Percentiles rank a stretch among this genome's conserved stretches.
Conservation (phyloP, 2,888 invertebrate species). For the Synergus umbraculus region DNA sequence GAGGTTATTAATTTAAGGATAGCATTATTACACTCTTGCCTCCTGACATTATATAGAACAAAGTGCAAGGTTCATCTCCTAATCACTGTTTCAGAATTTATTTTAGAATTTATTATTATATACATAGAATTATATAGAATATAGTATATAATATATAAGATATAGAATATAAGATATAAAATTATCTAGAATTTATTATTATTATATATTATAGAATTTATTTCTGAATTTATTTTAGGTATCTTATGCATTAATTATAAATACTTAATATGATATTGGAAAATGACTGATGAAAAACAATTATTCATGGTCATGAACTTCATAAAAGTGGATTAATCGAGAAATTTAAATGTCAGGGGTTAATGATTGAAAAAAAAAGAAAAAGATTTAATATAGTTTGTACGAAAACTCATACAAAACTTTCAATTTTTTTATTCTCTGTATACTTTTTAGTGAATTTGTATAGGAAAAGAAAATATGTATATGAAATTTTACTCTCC, state of each 20-base stretch:
- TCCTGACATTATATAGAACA: constrained; percentile 8
- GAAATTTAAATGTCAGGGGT: not conserved
- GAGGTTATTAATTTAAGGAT: constrained; percentile 31
- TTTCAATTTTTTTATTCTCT: too few relatives aligned
- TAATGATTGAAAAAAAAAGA: not conserved
- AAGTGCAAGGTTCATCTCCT: constrained; percentile 27
- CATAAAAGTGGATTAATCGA: not conserved
- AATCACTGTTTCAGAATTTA: not conserved
- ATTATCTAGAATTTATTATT: too few relatives aligned
- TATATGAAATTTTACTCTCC: too few relatives aligned
- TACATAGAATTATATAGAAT: too few relatives aligned
- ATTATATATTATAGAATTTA: too few relatives aligned
- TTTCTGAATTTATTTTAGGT: too few relatives aligned
- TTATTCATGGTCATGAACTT: not conserved
- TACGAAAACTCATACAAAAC: not conserved
- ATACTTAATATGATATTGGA: not conserved
- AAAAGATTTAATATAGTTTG: not conserved
- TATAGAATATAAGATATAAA: too few relatives aligned
- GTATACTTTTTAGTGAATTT: too few relatives aligned
- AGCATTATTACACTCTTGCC: constrained; percentile 10
- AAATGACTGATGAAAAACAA: not conserved
- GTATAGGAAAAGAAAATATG: too few relatives aligned
- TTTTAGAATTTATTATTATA: too few relatives aligned
- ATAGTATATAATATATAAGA: too few relatives aligned
- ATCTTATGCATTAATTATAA: not conserved